A percentile compares a stretch with the other conserved stretches of the same genome.
These are phyloP conservation scores for Damaliscus lunatus DNA, from an alignment of 2,113 vertebrate species.

Conservation along the genomic window DNA sequence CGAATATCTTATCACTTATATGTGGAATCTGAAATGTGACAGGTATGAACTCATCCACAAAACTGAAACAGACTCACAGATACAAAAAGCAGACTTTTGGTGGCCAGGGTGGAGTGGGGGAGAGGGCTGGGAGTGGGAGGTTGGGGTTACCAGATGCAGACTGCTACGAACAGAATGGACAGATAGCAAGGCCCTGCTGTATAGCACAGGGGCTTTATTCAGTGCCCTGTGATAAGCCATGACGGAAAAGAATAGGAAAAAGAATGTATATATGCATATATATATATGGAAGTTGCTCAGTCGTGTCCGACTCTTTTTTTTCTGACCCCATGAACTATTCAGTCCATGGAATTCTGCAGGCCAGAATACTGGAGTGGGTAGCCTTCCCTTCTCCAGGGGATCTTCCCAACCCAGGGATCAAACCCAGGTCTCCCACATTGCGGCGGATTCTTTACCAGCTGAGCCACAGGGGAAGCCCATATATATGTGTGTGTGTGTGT, in stretches of 20 bases:
- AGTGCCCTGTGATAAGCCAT: background rate
- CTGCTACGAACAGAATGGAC: background rate
- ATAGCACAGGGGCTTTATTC: background rate
- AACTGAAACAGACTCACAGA: background rate
- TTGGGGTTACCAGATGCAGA: background rate
- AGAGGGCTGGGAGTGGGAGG: background rate
- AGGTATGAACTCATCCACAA: background rate
- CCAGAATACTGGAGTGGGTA: background rate
- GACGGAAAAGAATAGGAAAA: background rate
- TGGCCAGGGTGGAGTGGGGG: background rate
- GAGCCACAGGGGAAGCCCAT: background rate
- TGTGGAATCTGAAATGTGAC: background rate
- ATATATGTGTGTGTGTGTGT: background rate
- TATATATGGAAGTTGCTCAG: background rate
- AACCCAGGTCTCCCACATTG: background rate
- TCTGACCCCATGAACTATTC: background rate
- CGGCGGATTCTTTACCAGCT: accelerated
- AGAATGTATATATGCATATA: background rate
- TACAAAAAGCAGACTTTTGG: background rate
- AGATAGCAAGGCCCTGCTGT: background rate
- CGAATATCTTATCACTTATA: background rate
- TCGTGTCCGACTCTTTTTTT: background rate
- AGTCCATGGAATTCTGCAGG: background rate
- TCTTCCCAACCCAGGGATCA: background rate
- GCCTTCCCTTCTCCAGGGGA: background rate